Percentiles rank a stretch among this genome's conserved stretches.
phyloP scores from a whole-genome alignment of 64 coral and sea anemone genomes.

The Pocillopora damicornis region DNA sequence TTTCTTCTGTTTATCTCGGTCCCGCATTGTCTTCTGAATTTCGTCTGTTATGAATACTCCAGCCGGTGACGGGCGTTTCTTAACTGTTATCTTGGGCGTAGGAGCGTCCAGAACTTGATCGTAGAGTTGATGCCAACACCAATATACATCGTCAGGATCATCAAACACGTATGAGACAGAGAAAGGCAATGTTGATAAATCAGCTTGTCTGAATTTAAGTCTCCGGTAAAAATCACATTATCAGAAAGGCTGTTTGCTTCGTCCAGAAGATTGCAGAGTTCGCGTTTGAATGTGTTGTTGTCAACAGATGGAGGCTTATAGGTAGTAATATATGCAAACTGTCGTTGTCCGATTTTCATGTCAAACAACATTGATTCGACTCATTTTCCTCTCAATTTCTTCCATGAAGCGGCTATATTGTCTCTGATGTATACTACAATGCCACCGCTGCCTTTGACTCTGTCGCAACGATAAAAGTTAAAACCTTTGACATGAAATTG shows the following conservation, averaged over 20 bases:
- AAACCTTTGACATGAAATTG: constrained; percentile 61
- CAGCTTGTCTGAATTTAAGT: constrained; percentile 20
- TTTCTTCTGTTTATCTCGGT: constrained; percentile 20
- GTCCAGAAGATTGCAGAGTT: constrained; percentile 27
- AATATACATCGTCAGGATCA: constrained; percentile 10
- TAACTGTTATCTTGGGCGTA: background rate
- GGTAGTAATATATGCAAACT: constrained; percentile 39
- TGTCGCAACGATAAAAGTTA: constrained; percentile 46
- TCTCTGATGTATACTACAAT: constrained; percentile 49
- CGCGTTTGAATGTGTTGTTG: constrained; percentile 33
- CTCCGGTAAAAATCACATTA: constrained; percentile 21
- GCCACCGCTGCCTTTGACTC: constrained; percentile 43
- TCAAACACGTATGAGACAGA: constrained; percentile 26
- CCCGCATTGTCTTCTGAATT: constrained; percentile 1
- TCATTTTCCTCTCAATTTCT: constrained; percentile 31
- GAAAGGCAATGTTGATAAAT: constrained; percentile 12
- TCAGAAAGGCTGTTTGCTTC: background rate
- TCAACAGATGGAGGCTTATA: constrained; percentile 53
- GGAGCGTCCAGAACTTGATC: constrained; percentile 30
- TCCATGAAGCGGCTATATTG: constrained; percentile 25
- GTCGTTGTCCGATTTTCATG: constrained; percentile 43
- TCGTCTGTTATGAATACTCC: constrained; percentile 43
- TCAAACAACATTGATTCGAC: constrained; percentile 46
- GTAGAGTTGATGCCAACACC: constrained; percentile 23
- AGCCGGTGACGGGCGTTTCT: background rate